Percentiles rank a stretch among this genome's conserved stretches.
These are phyloP conservation scores for Nyctereutes procyonoides DNA, from an alignment of 2,113 vertebrate genomes.

Conservation along the genomic window DNA sequence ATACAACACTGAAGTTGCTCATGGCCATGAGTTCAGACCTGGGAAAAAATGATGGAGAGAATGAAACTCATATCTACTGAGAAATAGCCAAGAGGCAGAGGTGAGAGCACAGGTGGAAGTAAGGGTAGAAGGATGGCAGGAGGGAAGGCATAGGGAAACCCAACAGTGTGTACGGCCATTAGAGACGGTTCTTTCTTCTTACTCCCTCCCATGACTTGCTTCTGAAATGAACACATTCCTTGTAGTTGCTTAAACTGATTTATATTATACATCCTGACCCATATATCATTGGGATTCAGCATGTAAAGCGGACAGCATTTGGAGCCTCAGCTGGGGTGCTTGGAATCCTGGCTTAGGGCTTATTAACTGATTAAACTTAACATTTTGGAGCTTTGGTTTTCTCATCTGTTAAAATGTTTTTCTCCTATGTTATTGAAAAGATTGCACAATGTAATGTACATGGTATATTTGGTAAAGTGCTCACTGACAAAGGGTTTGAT, in stretches of 20 bases:
- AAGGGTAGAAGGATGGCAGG: accelerated
- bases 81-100: not conserved
- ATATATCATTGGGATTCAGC: not conserved
- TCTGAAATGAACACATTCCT: not conserved
- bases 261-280: not conserved
- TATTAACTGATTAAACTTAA: not conserved
- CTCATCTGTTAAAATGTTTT: not conserved
- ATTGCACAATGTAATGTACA: not conserved
- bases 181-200: not conserved
- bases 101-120: not conserved
- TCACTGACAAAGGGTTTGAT: not conserved
- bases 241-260: not conserved
- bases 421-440: not conserved
- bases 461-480: not conserved
- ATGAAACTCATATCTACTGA: not conserved
- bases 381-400: not conserved
- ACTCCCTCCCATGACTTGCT: not conserved
- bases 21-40: not conserved
- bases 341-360: not conserved
- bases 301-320: not conserved
- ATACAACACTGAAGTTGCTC: not conserved
- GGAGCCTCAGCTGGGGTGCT: not conserved
- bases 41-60: not conserved
- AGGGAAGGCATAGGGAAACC: not conserved
- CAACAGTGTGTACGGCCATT: accelerated